Base-by-base conservation (phyloP, 2,113 vertebrate genomes). In the Herpetotheres cachinnans region DNA sequence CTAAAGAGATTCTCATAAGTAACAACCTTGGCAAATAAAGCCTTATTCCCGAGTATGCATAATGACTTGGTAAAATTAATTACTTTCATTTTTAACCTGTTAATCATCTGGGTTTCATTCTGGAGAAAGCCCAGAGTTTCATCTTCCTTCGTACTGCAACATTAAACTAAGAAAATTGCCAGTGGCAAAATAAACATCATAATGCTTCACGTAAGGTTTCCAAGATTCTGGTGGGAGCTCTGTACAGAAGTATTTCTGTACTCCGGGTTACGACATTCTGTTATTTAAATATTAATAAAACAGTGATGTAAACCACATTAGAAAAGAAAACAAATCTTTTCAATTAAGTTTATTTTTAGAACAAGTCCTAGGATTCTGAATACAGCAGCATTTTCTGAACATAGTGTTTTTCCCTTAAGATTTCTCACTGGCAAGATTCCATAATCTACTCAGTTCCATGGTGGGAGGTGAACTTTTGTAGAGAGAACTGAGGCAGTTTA, bases 341-440 rank as follows among this genome's bases (percentile, higher is more conserved):
- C 91, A 95, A 97, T 96, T 95, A 93, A 76, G 72, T 90, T 90
- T 97, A 97, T 98, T 98, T 97, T 97, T 97, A 97, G 97, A 97
- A 92, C 52, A 66, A 82, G 85, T 73, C 85, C 86, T 89, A 96
- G 93, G 89, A 95, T 96, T 92, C 93, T 20, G 46, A 97, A 97
- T 94, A 89, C 95, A 97, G 90, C 91, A 89, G 88, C 52, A 7
- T 93, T 96, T 95, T 95, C 90, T 96, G 89, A 96, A 88, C 96
- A 93, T 69, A 82, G 84, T 93, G 69, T 95, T 97, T 96, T 83
- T 97, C 93, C 92, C 96, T 79, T 65, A 93, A 94, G 93, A 95
- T 69, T 95, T 95, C 93, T 95, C 10, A 4, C 86, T 95, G 96
- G 91, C 94, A 95, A 82, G 26, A 30, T 46, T 97, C 93, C 82